phyloP scores from a whole-genome alignment of 2,888 invertebrate species.

The Aporophyla lueneburgensis region DNA sequence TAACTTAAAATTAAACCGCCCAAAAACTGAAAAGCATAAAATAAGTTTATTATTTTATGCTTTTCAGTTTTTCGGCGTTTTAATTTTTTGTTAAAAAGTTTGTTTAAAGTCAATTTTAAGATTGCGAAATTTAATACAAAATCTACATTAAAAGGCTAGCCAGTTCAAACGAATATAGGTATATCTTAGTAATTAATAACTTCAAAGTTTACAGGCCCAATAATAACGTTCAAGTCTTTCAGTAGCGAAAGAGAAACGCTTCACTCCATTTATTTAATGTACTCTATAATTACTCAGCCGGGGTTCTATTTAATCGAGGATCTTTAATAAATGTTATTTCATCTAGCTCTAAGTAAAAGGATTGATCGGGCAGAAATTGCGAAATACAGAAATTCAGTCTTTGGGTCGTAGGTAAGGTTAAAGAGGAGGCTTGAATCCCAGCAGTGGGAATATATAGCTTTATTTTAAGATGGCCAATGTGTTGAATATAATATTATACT shows the following conservation, averaged over 20 bases:
- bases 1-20: too few relatives aligned
- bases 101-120: neutral
- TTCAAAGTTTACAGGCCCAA: slow-evolving; percentile 41
- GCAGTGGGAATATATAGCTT: too few relatives aligned
- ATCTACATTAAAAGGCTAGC: neutral
- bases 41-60: too few relatives aligned
- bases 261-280: slow-evolving; percentile 57
- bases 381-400: neutral
- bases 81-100: too few relatives aligned
- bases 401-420: too few relatives aligned
- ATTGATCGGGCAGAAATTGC: slow-evolving; percentile 6
- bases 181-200: slow-evolving; percentile 47
- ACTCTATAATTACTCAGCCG: slow-evolving; percentile 45
- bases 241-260: slow-evolving; percentile 30
- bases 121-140: neutral
- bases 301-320: slow-evolving; percentile 35
- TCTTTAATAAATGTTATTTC: slow-evolving; percentile 54
- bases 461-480: too few relatives aligned
- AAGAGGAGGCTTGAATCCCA: too few relatives aligned
- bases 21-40: too few relatives aligned
- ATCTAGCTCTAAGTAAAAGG: slow-evolving; percentile 11
- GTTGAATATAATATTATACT: too few relatives aligned
- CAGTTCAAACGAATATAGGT: slow-evolving; percentile 4
- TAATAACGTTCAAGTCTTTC: slow-evolving; percentile 36
- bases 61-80: too few relatives aligned